Conservation (phyloP, 2,113 vertebrate species). For the Hipposideros armiger region DNA sequence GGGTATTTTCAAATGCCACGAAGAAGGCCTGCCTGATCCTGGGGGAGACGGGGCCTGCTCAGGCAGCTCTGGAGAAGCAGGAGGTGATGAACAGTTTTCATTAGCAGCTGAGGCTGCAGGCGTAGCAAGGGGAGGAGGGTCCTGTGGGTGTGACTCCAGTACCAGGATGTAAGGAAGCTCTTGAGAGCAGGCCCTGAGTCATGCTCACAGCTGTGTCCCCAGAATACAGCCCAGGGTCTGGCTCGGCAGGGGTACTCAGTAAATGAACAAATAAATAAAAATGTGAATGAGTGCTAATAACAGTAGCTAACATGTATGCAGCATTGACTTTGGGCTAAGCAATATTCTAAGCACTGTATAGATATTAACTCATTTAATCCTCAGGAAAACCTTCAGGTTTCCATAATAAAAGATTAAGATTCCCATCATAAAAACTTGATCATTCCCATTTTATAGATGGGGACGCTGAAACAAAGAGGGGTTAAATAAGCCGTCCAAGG, state of each 20-base stretch:
- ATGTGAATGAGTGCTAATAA: slow-evolving; percentile 20
- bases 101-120: slow-evolving; percentile 46
- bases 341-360: not conserved
- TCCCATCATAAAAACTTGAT: slow-evolving; percentile 44
- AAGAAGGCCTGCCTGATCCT: not conserved
- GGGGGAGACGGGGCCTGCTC: not conserved
- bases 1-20: not conserved
- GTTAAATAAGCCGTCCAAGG: not conserved
- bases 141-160: not conserved
- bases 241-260: not conserved
- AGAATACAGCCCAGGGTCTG: not conserved
- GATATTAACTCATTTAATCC: slow-evolving; percentile 47
- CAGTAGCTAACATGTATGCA: not conserved
- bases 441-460: not conserved
- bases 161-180: not conserved
- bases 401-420: slow-evolving; percentile 2
- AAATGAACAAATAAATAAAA: slow-evolving; percentile 66
- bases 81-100: slow-evolving; percentile 15
- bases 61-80: not conserved
- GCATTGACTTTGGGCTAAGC: slow-evolving; percentile 13
- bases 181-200: slow-evolving; percentile 13
- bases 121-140: rapidly evolving
- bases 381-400: slow-evolving; percentile 18
- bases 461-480: not conserved
- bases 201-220: not conserved